phyloP scores from a whole-genome alignment of 2,797 vertebrate genomes.

The Zalophus californianus region DNA sequence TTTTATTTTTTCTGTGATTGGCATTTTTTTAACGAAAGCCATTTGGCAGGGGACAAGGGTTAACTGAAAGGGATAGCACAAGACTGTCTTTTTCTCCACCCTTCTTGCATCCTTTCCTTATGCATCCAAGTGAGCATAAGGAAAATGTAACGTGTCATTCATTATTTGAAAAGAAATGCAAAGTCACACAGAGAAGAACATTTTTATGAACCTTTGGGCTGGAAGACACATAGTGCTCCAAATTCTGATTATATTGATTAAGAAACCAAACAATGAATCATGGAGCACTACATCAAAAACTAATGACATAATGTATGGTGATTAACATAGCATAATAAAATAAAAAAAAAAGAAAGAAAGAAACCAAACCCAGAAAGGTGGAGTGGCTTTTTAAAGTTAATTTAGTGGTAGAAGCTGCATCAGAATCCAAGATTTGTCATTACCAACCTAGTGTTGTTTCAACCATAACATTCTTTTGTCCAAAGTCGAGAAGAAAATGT shows the following conservation, averaged over 20 bases:
- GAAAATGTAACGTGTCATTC: background rate
- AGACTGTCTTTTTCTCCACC: background rate
- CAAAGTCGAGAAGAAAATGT: background rate
- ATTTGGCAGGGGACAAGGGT: conserved; percentile 22
- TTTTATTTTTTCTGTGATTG: background rate
- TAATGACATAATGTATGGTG: too few species aligned
- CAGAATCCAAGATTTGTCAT: background rate
- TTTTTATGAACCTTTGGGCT: background rate
- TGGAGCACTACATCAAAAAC: too few species aligned
- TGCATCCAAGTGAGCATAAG: background rate
- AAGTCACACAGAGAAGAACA: conserved; percentile 15
- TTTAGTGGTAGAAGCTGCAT: background rate
- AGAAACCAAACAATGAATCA: background rate
- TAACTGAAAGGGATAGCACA: background rate
- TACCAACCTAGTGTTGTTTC: background rate
- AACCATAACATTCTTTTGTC: background rate
- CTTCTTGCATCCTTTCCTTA: background rate
- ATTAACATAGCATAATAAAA: too few species aligned
- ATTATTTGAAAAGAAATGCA: conserved; percentile 26
- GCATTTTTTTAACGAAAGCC: conserved; percentile 49
- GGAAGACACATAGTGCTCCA: background rate
- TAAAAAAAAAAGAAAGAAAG: background rate
- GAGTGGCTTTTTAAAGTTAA: background rate
- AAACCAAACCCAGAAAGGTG: background rate
- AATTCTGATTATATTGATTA: background rate